Evolutionary conservation across 2,888 invertebrate genomes (phyloP), one percentile per base, ranked within the genome.

Genomic region (Polymixis flavicincta): DNA sequence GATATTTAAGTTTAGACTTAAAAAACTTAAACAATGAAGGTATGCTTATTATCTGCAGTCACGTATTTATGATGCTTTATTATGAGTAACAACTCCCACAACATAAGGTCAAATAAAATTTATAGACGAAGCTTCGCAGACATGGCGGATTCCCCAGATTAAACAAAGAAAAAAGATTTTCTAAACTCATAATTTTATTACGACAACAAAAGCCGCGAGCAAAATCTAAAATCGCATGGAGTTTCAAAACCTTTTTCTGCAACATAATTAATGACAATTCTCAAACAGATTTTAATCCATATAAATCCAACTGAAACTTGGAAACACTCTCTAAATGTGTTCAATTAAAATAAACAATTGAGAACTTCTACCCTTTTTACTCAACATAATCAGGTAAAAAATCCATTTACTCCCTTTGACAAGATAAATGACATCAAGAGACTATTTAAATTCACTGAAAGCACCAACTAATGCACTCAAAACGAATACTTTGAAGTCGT

Each of bases 351-450:
- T 71, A 79, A 66, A 84, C 66, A 72, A 79, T 74, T 61, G 45
- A 64, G 42, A 70, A 52, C 25, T 19, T 65, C 25, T 54, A 74
- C 45, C 74, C 82, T 63, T 82, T 73, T 71, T 32, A 55, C 28
- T 59, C 28, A 22, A 28, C 48, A 6, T 75, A 75, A 82, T 82
- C 80, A 76, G 70, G 70, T 83, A 76, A 71, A 84, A 70, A 73
- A 76, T 25, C 65, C 37, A 78, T 73, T 85, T 71, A 52, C 42
- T 78, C 52, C 11, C 71, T 85, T 84, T 85, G 83, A 84, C 75
- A 74, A 80, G 69, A 80, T 78, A 76, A 80, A 78, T 72, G 45
- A 71, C 63, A 76, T 67, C 28, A 74, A 48, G 52, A 59, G 48
- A 74, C 59, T 74, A 65, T 73, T 66, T 68, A 57, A 70, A 78